A percentile compares a stretch with the other conserved stretches of the same genome.
Conservation (phyloP, 2,888 invertebrate species). For the Tetramorium bicarinatum region DNA sequence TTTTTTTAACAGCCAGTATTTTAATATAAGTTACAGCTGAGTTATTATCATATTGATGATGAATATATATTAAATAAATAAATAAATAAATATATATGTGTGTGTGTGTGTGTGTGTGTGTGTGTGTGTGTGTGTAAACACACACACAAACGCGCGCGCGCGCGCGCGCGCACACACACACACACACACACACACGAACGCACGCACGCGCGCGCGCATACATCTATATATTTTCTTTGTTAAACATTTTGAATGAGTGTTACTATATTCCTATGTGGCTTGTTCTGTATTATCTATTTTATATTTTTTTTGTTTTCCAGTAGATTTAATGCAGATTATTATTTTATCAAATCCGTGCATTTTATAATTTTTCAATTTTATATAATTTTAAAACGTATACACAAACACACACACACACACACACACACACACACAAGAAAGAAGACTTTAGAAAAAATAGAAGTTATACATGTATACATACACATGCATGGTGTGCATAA, state of each 20-base stretch:
- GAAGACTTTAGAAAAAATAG: neutral
- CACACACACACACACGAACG: too few species aligned
- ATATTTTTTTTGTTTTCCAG: slow-evolving; percentile 78
- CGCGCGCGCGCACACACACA: too few species aligned
- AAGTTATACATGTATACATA: neutral
- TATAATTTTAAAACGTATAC: neutral
- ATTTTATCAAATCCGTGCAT: slow-evolving; percentile 43
- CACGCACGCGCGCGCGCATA: neutral
- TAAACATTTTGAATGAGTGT: slow-evolving; percentile 82
- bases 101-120: neutral
- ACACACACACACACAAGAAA: too few species aligned
- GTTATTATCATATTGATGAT: slow-evolving; percentile 7
- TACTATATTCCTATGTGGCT: slow-evolving; percentile 82
- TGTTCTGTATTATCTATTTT: slow-evolving; percentile 82
- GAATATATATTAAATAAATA: neutral
- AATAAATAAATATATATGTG: too few species aligned
- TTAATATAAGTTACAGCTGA: slow-evolving; percentile 10
- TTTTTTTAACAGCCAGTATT: slow-evolving; percentile 5
- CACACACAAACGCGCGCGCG: too few species aligned
- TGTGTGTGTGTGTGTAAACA: neutral
- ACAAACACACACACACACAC: too few species aligned
- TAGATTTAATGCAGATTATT: slow-evolving; percentile 64
- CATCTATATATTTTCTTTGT: slow-evolving; percentile 51
- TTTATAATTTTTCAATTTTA: slow-evolving; percentile 25
- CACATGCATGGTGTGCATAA: neutral